Conservation (phyloP, 2,797 vertebrate species). For the Esox masquinongy region DNA sequence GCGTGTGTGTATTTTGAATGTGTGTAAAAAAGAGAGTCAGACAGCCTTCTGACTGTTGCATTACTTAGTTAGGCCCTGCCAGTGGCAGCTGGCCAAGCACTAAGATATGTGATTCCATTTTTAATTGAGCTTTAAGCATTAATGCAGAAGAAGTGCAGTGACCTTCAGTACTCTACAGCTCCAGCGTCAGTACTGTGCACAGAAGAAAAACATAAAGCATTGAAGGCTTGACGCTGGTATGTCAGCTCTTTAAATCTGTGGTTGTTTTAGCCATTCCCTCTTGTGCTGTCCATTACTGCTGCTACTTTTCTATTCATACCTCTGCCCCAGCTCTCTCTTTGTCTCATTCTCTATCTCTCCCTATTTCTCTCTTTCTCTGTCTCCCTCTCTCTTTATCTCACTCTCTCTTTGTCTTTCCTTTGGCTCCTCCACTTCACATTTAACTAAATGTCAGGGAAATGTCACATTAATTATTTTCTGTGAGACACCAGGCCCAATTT, state of each 20-base stretch:
- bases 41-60: background rate
- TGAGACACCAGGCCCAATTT: constrained; percentile 66
- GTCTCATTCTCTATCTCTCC: background rate
- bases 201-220: background rate
- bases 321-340: constrained; percentile 22
- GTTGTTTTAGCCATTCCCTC: background rate
- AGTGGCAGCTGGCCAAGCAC: background rate
- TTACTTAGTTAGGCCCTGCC: background rate
- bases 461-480: constrained; percentile 82
- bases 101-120: background rate
- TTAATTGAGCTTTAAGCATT: constrained; percentile 5
- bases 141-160: background rate
- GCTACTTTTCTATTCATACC: constrained; percentile 26
- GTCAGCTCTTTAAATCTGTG: background rate
- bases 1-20: constrained; percentile 1
- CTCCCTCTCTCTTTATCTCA: constrained; percentile 27
- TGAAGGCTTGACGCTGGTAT: background rate
- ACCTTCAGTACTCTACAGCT: background rate
- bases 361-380: constrained; percentile 15
- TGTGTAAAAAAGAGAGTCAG: too few species aligned
- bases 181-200: background rate
- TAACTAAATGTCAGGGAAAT: constrained; percentile 83
- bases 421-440: constrained; percentile 66
- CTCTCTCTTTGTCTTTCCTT: constrained; percentile 50
- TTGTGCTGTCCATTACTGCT: constrained; percentile 15